Base-by-base conservation (phyloP, 30 jellyfish, hydroid and myxozoan genomes). In the Turritopsis rubra region DNA sequence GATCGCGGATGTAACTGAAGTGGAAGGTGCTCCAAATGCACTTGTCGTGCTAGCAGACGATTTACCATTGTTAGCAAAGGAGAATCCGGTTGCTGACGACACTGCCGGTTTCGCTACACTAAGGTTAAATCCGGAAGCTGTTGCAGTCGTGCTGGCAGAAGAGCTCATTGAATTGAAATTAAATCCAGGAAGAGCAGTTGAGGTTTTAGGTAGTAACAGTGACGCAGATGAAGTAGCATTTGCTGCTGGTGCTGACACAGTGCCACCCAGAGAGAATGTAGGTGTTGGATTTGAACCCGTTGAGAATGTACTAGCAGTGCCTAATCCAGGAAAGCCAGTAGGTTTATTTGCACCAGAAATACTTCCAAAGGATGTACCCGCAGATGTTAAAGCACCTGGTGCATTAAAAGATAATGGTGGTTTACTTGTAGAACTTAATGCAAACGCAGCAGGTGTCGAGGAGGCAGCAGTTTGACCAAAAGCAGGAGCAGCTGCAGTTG, bases 41-140 rank as follows among this genome's bases (percentile, higher is more conserved):
- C 82, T 29, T 25, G 86, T 72, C n/a, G 88, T n/a, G 73, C 24
- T 16, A 25, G 88, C 72, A 17, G 73, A 26, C 21, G 71, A 52
- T 74, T 74, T 74, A 18, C 74, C 85, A 53, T 76, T 52, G 31
- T 27, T 79, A n/a, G 84, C 16, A 80, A 60, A 79, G 8, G 85
- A 79, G 81, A 53, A 29, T n/a, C 85, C 80, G 25, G 81, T 19
- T 1, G 81, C 80, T 30, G 87, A 52, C 1, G 82, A 21, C 7
- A 30, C 19, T 1, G 82, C 16, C 13, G 77, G 28, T 68, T 22
- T 26, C 8, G 77, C 13, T 21, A 16, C 28, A 22, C 77, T 21
- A 3, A 26, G 77, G 28, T 21, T 26, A 21, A 68, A 26, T 68
- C 29, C 77, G 16, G 77, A 5, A 5, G 77, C 77, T 68, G 77